Base-by-base conservation (phyloP, 1,140 invertebrate species). In the Calephelis nemesis region DNA sequence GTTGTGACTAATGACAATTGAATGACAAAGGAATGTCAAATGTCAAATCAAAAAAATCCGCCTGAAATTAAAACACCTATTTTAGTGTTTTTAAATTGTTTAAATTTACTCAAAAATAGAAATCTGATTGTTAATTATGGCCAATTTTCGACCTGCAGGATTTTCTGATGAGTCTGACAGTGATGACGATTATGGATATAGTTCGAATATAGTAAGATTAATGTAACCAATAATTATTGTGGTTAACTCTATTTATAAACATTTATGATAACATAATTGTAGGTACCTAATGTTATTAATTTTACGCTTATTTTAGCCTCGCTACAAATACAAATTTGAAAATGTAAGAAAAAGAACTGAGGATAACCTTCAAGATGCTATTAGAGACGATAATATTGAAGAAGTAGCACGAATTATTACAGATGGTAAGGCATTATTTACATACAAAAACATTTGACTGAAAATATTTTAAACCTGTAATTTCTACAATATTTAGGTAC, bases 121-220 rank as follows among this genome's bases (percentile, higher is more conserved):
- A 19, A 12, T 48, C 15, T 48, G 7, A 30, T 19, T 12, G 7
- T 19, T 62, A 63, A 69, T 69, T 39, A 89, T 89, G 87, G 62
- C 84, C 30, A 67, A 76, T 15, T 80, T 75, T 71, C 72, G 83
- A 67, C 84, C 85, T 19, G 84, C 84, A 48, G 85, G 87, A n/a
- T 66, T 87, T n/a, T 85, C 84, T 5, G 84, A 85, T 72, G 84
- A 85, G 7, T 83, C 87, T 67, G 77, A 81, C 47, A 85, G 76
- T 67, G 87, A 89, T 45, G 70, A 74, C 40, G 83, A 87, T 64
- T 87, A 81, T 71, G 84, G 82, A 54, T 87, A 77, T 71, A 81
- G 73, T 69, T 77, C 84, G 62, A 82, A 80, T 71, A 79, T 79
- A 73, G 87, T 89, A 79, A 70, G 45, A 64, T 52, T 52, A 30